Base-by-base conservation (phyloP, 2,113 vertebrate genomes). In the Takifugu flavidus region DNA sequence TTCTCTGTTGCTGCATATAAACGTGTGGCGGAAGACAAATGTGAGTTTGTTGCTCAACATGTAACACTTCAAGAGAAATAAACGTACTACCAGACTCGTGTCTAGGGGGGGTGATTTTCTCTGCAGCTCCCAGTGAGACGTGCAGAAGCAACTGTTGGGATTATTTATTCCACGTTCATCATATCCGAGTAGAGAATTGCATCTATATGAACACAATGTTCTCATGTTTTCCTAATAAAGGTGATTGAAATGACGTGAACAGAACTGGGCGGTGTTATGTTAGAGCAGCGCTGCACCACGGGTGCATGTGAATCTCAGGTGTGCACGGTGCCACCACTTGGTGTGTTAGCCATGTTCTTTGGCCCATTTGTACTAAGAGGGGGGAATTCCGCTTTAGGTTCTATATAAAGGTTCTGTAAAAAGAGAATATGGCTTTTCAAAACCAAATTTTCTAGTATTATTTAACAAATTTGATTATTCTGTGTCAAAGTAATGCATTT, bases 41-140 rank as follows among this genome's bases (percentile, higher is more conserved):
- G 93, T 95, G 92, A 93, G 93, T 88, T 95, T 94, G 93, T 96
- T 96, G 94, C 94, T 94, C 92, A 94, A 93, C 91, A 93, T 97
- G 93, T 96, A 97, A 96, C 91, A 88, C 93, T 92, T 90, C 91
- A 94, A 91, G 82, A 91, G 94, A 94, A 93, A 98, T 96, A 98
- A 97, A 96, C 96, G 95, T 95, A 95, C 95, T 98, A 97, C 92
- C 93, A 94, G 91, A 93, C 91, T 90, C 89, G 47, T 8, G 47
- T n/a, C 5, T 5, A n/a, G 6, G 1, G 1, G 20, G 47, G 89
- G 63, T 91, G 85, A 87, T 92, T 49, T 88, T 91, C 92, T 95
- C 90, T 94, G 91, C 67, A 82, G 90, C 95, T 95, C 86, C 91
- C 80, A 89, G 85, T 80, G 85, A 86, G 67, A 78, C 69, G 70